phyloP scores from a whole-genome alignment of 2,888 invertebrate genomes.

The Diaphora mendica region DNA sequence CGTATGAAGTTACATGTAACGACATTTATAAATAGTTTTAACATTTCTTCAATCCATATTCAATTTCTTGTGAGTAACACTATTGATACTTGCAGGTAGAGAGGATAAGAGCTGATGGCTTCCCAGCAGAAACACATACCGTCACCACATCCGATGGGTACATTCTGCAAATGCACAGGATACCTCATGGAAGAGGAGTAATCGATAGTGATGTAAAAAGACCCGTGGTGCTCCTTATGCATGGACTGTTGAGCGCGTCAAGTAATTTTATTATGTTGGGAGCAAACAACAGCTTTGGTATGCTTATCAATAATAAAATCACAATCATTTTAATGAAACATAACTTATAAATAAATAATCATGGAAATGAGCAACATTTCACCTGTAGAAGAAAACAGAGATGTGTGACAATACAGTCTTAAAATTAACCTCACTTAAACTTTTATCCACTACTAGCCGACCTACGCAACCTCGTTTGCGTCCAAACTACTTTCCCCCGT shows the following conservation, averaged over 20 bases:
- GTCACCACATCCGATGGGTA: constrained; percentile 69
- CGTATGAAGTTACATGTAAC: no score
- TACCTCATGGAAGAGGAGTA: constrained; percentile 55
- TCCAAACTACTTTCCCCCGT: no score
- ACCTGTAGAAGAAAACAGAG: no score
- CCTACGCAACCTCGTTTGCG: no score
- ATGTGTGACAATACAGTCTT: not conserved
- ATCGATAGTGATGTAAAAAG: constrained; percentile 31
- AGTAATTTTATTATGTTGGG: constrained; percentile 55
- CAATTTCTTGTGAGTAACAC: not conserved
- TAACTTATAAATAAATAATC: no score
- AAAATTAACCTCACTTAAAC: no score
- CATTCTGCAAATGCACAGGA: constrained; percentile 67
- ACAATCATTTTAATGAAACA: no score
- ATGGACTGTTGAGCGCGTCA: constrained; percentile 62
- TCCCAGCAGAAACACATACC: constrained; percentile 60
- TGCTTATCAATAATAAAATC: constrained; percentile 20
- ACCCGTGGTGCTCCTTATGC: constrained; percentile 70
- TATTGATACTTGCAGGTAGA: constrained; percentile 47
- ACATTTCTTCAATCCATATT: not conserved
- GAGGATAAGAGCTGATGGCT: constrained; percentile 57
- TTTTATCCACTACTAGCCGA: no score
- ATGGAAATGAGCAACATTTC: no score
- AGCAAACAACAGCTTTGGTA: constrained; percentile 61
- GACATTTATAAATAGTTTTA: not conserved